Percentiles rank a stretch among this genome's conserved stretches.
Conservation (phyloP, 30 jellyfish, hydroid and myxozoan genomes). For the Pelagia noctiluca region DNA sequence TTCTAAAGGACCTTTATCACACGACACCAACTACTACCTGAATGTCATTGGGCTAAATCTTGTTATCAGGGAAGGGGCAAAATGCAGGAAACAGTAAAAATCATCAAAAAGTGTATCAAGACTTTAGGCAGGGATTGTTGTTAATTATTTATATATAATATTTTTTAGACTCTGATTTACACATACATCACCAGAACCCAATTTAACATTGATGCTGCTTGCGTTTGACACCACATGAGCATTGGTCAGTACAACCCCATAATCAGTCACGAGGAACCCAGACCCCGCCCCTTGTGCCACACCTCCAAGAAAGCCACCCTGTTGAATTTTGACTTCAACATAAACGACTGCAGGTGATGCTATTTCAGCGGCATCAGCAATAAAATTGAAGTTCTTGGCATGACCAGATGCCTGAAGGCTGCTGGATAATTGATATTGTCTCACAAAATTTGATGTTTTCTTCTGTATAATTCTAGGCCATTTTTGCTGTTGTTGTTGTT, state of each 20-base stretch:
- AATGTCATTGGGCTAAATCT: too few species aligned
- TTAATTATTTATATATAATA: too few species aligned
- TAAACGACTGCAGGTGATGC: conserved; percentile 84
- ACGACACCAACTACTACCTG: too few species aligned
- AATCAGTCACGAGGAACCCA: conserved; percentile 76
- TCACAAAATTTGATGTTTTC: too few species aligned
- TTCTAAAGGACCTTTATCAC: too few species aligned
- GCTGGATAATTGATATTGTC: too few species aligned
- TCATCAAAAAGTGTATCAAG: too few species aligned
- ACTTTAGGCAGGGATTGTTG: too few species aligned
- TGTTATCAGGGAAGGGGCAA: too few species aligned
- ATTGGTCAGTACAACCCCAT: conserved; percentile 73
- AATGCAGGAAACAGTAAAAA: too few species aligned
- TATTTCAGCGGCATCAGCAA: conserved; percentile 78
- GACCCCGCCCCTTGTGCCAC: conserved; percentile 89
- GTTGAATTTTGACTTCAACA: conserved; percentile 75
- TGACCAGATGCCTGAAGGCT: conserved; percentile 34
- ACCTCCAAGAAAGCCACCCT: conserved; percentile 57
- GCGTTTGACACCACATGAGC: conserved; percentile 75
- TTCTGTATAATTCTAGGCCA: too few species aligned
- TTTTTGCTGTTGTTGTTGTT: too few species aligned
- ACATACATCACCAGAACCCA: conserved; percentile 78
- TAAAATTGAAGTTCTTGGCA: conserved; percentile 59
- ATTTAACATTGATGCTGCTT: conserved; percentile 45
- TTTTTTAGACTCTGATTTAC: not conserved